Base-by-base conservation (phyloP, 1,140 invertebrate genomes). In the Neodiprion fabricii region DNA sequence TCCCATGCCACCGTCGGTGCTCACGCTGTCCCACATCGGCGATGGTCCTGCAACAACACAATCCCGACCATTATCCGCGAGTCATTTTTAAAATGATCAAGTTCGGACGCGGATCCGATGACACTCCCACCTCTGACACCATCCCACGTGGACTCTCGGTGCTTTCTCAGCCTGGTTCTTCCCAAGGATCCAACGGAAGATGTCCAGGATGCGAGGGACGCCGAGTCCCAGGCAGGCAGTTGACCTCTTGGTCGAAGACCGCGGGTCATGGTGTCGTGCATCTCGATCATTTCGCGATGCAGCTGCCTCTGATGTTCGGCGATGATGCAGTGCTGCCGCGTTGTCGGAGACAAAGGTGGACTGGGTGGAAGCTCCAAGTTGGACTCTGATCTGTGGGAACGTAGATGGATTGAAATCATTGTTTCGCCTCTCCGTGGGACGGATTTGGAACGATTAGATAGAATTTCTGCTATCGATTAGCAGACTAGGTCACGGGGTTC, bases 231-330 rank as follows among this genome's bases (percentile, higher is more conserved):
- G 0, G 75, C 28, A 53, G 79, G 76, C 8, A 81, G 67, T 9
- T 75, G 78, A 40, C 71, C 80, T 40, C 80, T 82, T 21, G 76
- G 76, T 61, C 82, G 65, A 17, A 83, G 73, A 14, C 81, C 82
- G 7, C 81, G 79, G 23, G 79, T 80, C 61, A 84, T 67, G 1
- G 81, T 85, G 49, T 85, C 83, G 17, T 84, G 82, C 67, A 84
- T 83, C 67, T 82, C 80, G 7, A 78, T 79, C 78, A 85, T 83
- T 71, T 85, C 83, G 5, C 74, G 79, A 40, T 79, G 83, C 70
- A 84, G 70, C 73, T 83, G 81, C 61, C 75, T 75, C 72, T 83
- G 79, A 71, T 80, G 83, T 74, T 84, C 83, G 49, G 77, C 70
- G 69, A 85, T 78, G 61, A 84, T 82, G 21, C 78, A 65, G 14